Evolutionary conservation across 2,797 vertebrate genomes (phyloP).

Genomic region (Tenualosa ilisha): DNA sequence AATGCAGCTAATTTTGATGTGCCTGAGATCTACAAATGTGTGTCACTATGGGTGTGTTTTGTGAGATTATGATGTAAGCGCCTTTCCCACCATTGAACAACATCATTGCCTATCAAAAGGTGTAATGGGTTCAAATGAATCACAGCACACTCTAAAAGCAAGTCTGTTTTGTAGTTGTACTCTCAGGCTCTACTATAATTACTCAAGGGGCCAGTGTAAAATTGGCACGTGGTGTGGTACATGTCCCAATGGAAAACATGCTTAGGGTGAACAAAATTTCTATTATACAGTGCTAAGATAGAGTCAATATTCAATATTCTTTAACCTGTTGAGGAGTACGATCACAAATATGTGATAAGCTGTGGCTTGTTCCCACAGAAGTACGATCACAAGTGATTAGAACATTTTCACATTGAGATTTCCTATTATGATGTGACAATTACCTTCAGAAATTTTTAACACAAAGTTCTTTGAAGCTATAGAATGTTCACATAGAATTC

Average conservation of each 20-base stretch:
- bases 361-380: too few relatives aligned
- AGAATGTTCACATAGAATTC: too few relatives aligned
- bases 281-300: background rate
- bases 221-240: too few relatives aligned
- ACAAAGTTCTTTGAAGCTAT: too few relatives aligned
- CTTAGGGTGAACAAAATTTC: background rate
- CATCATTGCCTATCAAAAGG: conserved; percentile 81
- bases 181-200: background rate
- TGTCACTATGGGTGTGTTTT: conserved; percentile 41
- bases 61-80: conserved; percentile 68
- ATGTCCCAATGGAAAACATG: too few relatives aligned
- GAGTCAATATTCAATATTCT: background rate
- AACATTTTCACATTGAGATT: too few relatives aligned
- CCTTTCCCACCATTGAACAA: conserved; percentile 87
- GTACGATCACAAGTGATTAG: too few relatives aligned
- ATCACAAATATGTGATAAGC: too few relatives aligned
- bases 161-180: background rate
- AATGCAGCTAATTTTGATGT: conserved; percentile 86
- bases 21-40: conserved; percentile 74
- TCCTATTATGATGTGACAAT: too few relatives aligned
- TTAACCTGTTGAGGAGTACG: too few relatives aligned
- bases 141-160: conserved; percentile 26
- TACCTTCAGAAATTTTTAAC: too few relatives aligned
- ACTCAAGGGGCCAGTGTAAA: background rate
- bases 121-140: conserved; percentile 54